Percentiles rank a stretch among this genome's conserved stretches.
Conservation (phyloP, 2,113 vertebrate genomes). For the Ptychochromis oligacanthus region DNA sequence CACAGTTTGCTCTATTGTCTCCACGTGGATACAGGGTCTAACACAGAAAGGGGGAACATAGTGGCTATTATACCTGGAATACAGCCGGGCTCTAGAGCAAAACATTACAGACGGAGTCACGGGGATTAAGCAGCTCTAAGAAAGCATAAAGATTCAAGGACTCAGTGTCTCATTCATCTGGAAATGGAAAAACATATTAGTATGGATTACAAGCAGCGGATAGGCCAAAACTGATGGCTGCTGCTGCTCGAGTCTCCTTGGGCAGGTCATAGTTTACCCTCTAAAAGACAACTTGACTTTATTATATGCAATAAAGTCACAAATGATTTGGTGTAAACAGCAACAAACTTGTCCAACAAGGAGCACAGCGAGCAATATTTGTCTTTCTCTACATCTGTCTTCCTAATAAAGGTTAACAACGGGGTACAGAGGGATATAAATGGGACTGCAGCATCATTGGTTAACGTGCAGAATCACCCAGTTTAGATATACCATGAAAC, state of each 20-base stretch:
- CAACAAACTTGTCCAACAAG: background rate
- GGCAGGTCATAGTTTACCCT: conserved; percentile 31
- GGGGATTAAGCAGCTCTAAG: conserved; percentile 31
- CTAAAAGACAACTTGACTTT: conserved; percentile 43
- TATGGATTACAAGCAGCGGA: conserved; percentile 39
- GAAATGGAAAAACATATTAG: conserved; percentile 43
- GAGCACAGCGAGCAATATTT: background rate
- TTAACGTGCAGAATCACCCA: background rate
- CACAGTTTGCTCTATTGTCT: conserved; percentile 28
- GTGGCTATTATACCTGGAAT: conserved; percentile 31
- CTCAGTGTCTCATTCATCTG: background rate
- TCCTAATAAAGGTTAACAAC: background rate
- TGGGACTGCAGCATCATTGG: background rate
- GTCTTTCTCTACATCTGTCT: background rate
- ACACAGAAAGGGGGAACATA: conserved; percentile 10
- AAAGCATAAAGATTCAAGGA: conserved; percentile 26
- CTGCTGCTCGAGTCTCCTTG: conserved; percentile 33
- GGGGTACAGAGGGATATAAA: background rate
- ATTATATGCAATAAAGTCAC: conserved; percentile 31
- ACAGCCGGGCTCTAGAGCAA: conserved; percentile 18
- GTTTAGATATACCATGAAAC: no score
- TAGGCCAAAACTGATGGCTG: conserved; percentile 29
- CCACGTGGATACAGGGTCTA: background rate
- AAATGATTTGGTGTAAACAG: background rate
- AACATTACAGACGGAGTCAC: conserved; percentile 19